Evolutionary conservation across 2,888 invertebrate genomes (phyloP), one percentile per base, ranked within the genome.

Genomic region (Nemurella pictetii): DNA sequence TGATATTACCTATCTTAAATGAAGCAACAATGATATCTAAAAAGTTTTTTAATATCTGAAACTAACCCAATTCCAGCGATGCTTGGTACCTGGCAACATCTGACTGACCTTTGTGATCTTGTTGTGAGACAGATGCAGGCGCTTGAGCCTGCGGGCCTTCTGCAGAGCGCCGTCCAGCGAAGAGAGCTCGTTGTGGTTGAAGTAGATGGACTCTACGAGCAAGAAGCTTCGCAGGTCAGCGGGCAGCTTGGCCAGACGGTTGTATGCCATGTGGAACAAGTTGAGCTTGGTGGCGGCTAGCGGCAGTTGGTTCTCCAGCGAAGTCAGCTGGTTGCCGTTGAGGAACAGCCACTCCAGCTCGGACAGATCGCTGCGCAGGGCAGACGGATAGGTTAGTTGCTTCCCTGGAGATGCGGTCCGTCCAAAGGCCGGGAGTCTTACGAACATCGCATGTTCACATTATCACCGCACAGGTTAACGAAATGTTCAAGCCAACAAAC

Each of bases 321-420:
- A 92, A 85, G 93, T 93, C 85, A 97, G 91, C 87, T 94, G 93
- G 90, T 97, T 97, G 84, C 94, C 92, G 89, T 96, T 96, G 83
- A 96, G 93, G 87, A 96, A 94, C 81, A 97, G 92, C 93, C 96
- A 95, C 88, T 95, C 94, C 86, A 97, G 90, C 86, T 94, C 93
- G 86, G 94, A 93, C 82, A 96, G 90, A 85, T 95, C 94, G 86
- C 92, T 92, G 89, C 80, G 88, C 88, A 83, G n/a, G 27, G 84
- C 73, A 28, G 26, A n/a, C n/a, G n/a, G n/a, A n/a, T n/a, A n/a
- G n/a, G 32, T 75, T 25, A 29, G 73, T 0, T 20, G 73, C 20
- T 25, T 25, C 0, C 73, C 73, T 72, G 0, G 73, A 72, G 73
- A n/a, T 25, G 20, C 0, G 0, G 27, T 25, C 20, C 15, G 29